A percentile compares a stretch with the other conserved stretches of the same genome.
These are phyloP conservation scores for Sarcophaga caerulescens DNA, from an alignment of 2,888 invertebrate genomes.

Conservation along the genomic window DNA sequence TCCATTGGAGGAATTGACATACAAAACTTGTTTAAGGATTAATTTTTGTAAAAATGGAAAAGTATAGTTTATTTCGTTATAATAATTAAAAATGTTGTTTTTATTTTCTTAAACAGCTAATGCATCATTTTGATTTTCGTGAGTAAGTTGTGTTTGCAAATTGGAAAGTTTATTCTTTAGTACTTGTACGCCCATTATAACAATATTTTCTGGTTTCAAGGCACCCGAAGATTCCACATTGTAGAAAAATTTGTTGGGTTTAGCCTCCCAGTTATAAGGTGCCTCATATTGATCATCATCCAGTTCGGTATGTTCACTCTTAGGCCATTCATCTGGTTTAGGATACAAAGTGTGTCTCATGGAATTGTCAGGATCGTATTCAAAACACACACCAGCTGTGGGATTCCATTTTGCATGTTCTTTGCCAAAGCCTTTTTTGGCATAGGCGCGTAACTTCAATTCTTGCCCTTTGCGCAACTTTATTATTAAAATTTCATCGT, in stretches of 20 bases:
- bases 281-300: conserved; percentile 97
- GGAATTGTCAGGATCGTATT: conserved; percentile 99
- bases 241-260: conserved; percentile 98
- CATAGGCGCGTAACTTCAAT: conserved; percentile 95
- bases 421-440: conserved; percentile 94
- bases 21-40: conserved; percentile 70
- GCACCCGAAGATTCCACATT: conserved; percentile 98
- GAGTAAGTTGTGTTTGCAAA: conserved; percentile 94
- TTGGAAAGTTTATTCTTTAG: conserved; percentile 97
- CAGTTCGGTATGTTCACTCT: conserved; percentile 97
- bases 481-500: conserved; percentile 91
- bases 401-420: conserved; percentile 99
- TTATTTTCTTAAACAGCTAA: conserved; percentile 82
- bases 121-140: conserved; percentile 92
- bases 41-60: conserved; percentile 53
- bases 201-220: conserved; percentile 97
- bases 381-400: conserved; percentile 98
- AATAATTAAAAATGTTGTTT: conserved; percentile 1
- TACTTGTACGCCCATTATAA: conserved; percentile 95
- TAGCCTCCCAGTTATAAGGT: conserved; percentile 95
- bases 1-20: conserved; percentile 73
- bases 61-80: conserved; percentile 2
- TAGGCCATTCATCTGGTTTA: conserved; percentile 99
- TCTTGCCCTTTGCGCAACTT: conserved; percentile 93
- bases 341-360: conserved; percentile 97